Evolutionary conservation across 1,140 invertebrate genomes (phyloP), one percentile per base, ranked within the genome.

Genomic region (Zaprionus ghesquierei): DNA sequence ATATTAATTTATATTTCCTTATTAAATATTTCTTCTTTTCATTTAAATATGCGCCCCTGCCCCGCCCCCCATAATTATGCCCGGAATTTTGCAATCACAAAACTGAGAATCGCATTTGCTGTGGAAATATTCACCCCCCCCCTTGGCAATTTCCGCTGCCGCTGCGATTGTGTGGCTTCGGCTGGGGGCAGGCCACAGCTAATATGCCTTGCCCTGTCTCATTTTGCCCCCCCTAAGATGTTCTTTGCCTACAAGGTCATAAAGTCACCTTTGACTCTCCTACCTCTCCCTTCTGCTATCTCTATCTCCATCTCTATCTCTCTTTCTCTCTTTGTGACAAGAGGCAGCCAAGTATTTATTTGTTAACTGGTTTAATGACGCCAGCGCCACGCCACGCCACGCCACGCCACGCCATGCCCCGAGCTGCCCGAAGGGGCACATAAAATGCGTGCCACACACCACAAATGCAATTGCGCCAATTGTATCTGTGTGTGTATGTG

Each of bases 351-450:
- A 78, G 82, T 82, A 89, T 87, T 87, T 87, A 87, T 87, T 89
- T 87, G 82, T 82, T 87, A 87, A 87, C 82, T 89, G 82, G 79
- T 87, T 87, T 87, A 87, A 89, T 87, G 82, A 87, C 84, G 79
- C 76, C 84, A 68, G 72, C 54, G 51, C 50, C 69, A 60, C 65
- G 65, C n/a, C n/a, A n/a, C n/a, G n/a, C n/a, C n/a, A n/a, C n/a
- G n/a, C n/a, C n/a, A n/a, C n/a, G n/a, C n/a, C n/a, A n/a, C 54
- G 51, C 50, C 69, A 60, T 61, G 65, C 23, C 63, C 63, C 46
- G 41, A 46, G 41, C 55, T 63, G 70, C 58, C 59, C 33, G 61
- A 27, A 29, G 53, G n/a, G 53, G 13, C 62, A 41, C 82, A 70
- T 87, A 87, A 87, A 87, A 70, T 71, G 76, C 60, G 62, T 75